Evolutionary conservation across 30 jellyfish, hydroid and myxozoan species (phyloP).

Genomic region (Aurelia aurita): DNA sequence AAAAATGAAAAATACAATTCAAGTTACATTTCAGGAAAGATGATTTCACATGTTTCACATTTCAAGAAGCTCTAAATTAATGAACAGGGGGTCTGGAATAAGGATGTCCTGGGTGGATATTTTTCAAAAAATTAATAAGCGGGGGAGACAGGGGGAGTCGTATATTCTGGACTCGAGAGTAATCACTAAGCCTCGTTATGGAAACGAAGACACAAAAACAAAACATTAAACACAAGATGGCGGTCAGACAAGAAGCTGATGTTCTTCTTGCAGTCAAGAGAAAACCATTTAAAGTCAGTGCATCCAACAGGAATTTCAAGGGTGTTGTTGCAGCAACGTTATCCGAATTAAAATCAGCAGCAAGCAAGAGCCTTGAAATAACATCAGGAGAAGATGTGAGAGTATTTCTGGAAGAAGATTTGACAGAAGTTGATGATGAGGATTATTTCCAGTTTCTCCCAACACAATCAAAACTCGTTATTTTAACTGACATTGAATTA

Average conservation of each 20-base stretch:
- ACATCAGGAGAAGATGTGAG: constrained; percentile 3
- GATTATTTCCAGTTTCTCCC: constrained; percentile 79
- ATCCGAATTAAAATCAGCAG: constrained; percentile 38
- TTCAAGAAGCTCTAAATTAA: too few relatives aligned
- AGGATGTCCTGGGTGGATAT: too few relatives aligned
- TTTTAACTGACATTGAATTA: constrained; percentile 20
- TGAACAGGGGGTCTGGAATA: too few relatives aligned
- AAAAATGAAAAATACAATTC: too few relatives aligned
- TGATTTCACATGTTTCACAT: too few relatives aligned
- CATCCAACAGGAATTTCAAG: constrained; percentile 26
- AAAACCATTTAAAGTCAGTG: constrained; percentile 57
- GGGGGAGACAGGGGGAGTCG: too few relatives aligned
- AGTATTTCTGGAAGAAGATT: constrained; percentile 80
- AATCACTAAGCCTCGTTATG: too few relatives aligned
- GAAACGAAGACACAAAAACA: too few relatives aligned
- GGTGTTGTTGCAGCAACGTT: constrained; percentile 63
- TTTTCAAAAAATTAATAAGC: too few relatives aligned
- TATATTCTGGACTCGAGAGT: too few relatives aligned
- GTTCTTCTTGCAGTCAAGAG: neutral
- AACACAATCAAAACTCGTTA: constrained; percentile 67
- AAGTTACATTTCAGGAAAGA: too few relatives aligned
- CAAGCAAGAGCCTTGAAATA: constrained; percentile 19
- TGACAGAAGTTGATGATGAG: constrained; percentile 91
- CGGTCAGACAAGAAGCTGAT: constrained; percentile 3
- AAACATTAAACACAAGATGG: constrained; percentile 15